Evolutionary conservation across 2,797 vertebrate genomes (phyloP), one percentile per base, ranked within the genome.

Genomic region (Australoheros facetus): DNA sequence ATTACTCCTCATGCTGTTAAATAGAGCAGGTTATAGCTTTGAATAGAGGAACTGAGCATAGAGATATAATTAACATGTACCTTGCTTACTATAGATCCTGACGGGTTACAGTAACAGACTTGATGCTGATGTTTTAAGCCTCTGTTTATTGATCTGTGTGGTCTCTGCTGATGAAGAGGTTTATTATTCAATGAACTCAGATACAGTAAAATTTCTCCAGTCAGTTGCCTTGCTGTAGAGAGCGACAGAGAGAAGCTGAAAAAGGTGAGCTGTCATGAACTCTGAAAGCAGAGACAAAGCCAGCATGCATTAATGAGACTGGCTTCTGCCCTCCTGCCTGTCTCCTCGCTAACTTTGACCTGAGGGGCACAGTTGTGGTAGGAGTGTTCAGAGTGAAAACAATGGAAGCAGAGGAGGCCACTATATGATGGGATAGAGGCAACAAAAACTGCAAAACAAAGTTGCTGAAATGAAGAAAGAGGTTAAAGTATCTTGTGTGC

Each of bases 281-380:
- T 32, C 23, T 42, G 34, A 79, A 21, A 12, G n/a, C n/a, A 79
- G 48, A 56, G 48, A 79, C 59, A 26, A 60, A 60, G 56, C n/a
- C 57, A 21, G 58, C 19, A 3, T 14, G 53, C 37, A 58, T 51
- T 53, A 69, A 57, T 26, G 64, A 77, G 4, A 34, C 21, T 6
- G 23, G 34, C 34, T 66, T 12, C 59, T 32, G 53, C n/a, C 30
- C 12, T 53, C n/a, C 7, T 30, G 10, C 8, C 30, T 45, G 26
- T 56, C 17, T 56, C 7, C 19, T 57, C 39, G 17, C 21, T 69
- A 48, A 8, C 62, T 28, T 26, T 69, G 10, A 69, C 42, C 62
- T 69, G 42, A 69, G 62, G 62, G 28, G 6, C 42, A 51, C 62
- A 30, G 62, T 13, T 30, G 26, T 54, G 32, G 30, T 54, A 48